Evolutionary conservation across 2,888 invertebrate genomes (phyloP).

Genomic region (Agrochola lychnidis): DNA sequence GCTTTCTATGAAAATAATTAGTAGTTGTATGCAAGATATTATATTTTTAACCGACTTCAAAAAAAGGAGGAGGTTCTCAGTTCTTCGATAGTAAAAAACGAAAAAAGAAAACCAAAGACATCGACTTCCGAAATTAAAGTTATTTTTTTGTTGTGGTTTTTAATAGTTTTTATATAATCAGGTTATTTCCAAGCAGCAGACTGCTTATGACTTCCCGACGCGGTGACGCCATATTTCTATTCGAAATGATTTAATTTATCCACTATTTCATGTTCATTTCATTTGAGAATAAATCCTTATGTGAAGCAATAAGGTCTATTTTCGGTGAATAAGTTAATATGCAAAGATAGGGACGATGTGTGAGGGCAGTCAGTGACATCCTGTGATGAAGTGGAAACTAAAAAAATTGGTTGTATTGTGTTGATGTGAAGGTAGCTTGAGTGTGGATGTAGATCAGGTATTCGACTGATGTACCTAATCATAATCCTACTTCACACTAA

Average conservation of each 20-base stretch:
- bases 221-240: slow-evolving; percentile 21
- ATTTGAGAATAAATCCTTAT: not conserved
- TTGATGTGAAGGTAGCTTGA: not conserved
- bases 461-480: not conserved
- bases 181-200: slow-evolving; percentile 35
- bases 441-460: not conserved
- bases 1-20: slow-evolving; percentile 1
- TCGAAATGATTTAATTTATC: slow-evolving; percentile 3
- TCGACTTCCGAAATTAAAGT: too few species aligned
- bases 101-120: too few species aligned
- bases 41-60: not conserved
- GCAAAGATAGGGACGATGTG: slow-evolving; percentile 25
- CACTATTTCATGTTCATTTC: not conserved
- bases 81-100: too few species aligned
- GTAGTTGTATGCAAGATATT: not conserved
- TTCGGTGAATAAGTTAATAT: slow-evolving; percentile 7
- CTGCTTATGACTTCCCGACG: slow-evolving; percentile 15
- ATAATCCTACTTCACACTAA: too few species aligned
- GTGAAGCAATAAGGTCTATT: slow-evolving; percentile 12
- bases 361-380: slow-evolving; percentile 40
- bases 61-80: too few species aligned
- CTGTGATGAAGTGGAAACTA: slow-evolving; percentile 20
- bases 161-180: too few species aligned
- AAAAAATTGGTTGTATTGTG: slow-evolving; percentile 11
- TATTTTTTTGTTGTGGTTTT: too few species aligned